Evolutionary conservation across 2,888 invertebrate species (phyloP).

Genomic region (Pelosia muscerda): DNA sequence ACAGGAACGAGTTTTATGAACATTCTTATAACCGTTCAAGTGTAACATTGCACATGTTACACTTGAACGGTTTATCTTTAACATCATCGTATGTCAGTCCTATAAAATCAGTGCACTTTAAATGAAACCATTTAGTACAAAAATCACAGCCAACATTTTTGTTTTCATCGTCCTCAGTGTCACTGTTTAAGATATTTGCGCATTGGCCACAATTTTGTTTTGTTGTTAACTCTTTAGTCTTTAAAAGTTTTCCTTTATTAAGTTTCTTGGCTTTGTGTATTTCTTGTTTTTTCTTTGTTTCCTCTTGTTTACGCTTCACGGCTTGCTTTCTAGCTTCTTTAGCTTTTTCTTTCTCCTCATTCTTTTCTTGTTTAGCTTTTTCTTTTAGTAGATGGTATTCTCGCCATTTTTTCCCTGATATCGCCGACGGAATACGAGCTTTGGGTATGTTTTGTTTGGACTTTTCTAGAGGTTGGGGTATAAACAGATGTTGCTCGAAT

Average conservation of each 20-base stretch:
- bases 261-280: conserved; percentile 22
- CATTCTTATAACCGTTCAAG: too few relatives aligned
- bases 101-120: conserved; percentile 17
- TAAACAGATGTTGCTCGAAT: conserved; percentile 29
- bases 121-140: conserved; percentile 24
- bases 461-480: conserved; percentile 29
- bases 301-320: conserved; percentile 28
- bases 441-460: conserved; percentile 26
- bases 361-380: conserved; percentile 26
- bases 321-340: conserved; percentile 27
- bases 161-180: conserved; percentile 23
- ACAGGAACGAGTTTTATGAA: too few relatives aligned
- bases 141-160: conserved; percentile 26
- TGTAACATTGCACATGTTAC: conserved; percentile 10
- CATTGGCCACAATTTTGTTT: conserved; percentile 22
- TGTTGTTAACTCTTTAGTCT: conserved; percentile 19
- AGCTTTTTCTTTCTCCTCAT: conserved; percentile 28
- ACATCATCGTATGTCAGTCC: conserved; percentile 18
- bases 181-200: conserved; percentile 22
- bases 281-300: conserved; percentile 20
- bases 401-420: conserved; percentile 27
- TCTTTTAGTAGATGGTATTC: conserved; percentile 26
- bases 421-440: conserved; percentile 27
- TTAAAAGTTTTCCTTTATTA: conserved; percentile 21
- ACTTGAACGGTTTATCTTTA: conserved; percentile 19